These are phyloP conservation scores for Pygoscelis adeliae DNA, from an alignment of 2,113 vertebrate genomes.

Conservation along the genomic window DNA sequence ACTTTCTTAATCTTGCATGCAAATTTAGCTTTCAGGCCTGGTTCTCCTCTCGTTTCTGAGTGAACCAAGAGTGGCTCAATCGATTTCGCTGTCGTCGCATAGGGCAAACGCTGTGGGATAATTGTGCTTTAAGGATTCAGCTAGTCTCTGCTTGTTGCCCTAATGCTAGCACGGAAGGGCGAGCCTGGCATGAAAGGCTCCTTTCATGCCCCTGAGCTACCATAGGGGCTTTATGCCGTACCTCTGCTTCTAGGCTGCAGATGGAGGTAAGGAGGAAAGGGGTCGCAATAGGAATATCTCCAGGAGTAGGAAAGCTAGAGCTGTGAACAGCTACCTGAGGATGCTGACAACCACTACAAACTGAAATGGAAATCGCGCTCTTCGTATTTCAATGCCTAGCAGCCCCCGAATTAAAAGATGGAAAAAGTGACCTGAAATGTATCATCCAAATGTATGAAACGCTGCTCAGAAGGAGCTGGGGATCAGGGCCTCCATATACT, in stretches of 20 bases:
- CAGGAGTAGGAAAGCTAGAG: fast-evolving
- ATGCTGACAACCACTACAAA: background rate
- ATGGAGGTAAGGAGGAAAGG: background rate
- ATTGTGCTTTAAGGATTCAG: background rate
- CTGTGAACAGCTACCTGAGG: background rate
- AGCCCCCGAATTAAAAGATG: background rate
- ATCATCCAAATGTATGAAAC: background rate
- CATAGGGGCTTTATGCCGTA: fast-evolving
- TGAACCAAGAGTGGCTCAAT: background rate
- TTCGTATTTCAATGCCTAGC: background rate
- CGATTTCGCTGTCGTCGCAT: fast-evolving
- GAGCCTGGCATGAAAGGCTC: background rate
- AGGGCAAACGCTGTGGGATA: background rate
- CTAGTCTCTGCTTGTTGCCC: background rate
- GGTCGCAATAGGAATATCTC: fast-evolving
- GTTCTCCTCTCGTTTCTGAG: background rate
- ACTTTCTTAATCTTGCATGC: conserved; percentile 40
- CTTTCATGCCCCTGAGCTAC: background rate
- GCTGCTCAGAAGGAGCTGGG: conserved; percentile 6
- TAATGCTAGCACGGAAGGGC: background rate
- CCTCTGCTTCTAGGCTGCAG: background rate
- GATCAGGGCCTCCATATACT: conserved; percentile 33
- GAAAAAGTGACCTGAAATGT: conserved; percentile 15
- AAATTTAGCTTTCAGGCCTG: conserved; percentile 38
- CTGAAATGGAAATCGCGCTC: background rate